Evolutionary conservation across 35 echinoderm and acorn worm species (phyloP), one percentile per base, ranked within the genome.

Genomic region (Holothuria glaberrima): DNA sequence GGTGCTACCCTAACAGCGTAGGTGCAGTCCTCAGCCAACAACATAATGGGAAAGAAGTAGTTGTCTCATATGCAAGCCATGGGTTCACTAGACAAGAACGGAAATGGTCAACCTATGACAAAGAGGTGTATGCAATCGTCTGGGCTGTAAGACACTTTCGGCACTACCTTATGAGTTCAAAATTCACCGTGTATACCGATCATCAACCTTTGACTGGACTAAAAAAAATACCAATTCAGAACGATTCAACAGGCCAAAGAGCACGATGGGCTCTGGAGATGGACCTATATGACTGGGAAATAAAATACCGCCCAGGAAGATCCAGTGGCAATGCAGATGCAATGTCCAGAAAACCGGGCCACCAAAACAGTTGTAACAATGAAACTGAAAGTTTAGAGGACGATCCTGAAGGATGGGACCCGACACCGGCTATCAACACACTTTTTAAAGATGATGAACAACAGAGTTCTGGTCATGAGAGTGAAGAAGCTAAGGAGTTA

Each of bases 111-210:
- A 88, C 86, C 1, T 88, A 48, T 73, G 86, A 88, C 32, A 88
- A 59, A 36, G 67, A 86, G 25, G 48, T 86, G 24, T 86, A 56
- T 57, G 82, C 90, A 12, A 92, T 92, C 59, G 94, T 89, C 1
- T 73, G 91, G 87, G 70, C 90, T 21, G 83, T 95, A 4, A 57
- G 86, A 33, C 94, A 95, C 25, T 95, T 92, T 68, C 59, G 86
- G 21, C 90, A 95, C 48, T 95, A 92, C 70, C 90, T 91, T 10
- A 20, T 54, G 20, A 68, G 28, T 2, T 44, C 48, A 19, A 27
- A 46, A n/a, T 90, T 92, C 59, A 58, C 61, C 52, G 85, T 92
- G 34, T 50, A 73, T 1, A 95, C 90, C 29, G 93, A 95, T 46
- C 93, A 95, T 48, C 57, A 83, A 83, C 84, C 90, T 21, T 64